Base-by-base conservation (phyloP, 2,888 invertebrate genomes). In the Rhingia campestris region DNA sequence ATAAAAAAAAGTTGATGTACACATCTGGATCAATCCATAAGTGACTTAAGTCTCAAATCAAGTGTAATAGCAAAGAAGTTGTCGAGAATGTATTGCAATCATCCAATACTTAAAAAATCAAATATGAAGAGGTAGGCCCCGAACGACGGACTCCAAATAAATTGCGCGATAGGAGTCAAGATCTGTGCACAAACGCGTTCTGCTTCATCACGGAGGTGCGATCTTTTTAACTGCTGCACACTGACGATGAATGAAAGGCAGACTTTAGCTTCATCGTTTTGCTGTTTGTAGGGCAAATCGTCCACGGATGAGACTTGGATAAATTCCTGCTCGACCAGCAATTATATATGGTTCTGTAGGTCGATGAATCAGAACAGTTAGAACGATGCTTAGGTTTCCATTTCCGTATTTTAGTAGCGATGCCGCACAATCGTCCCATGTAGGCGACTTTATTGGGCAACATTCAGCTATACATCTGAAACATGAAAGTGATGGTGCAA, bases 351-450 rank as follows among this genome's bases (percentile, higher is more conserved):
- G 47, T 5, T 81, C 66, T 81, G 59, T 76, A 66, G 76, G 76
- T 76, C 54, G 74, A 69, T 43, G 61, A 80, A 64, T 64, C 54
- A 66, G 66, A 81, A 70, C 75, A 69, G 69, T 75, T 64, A 63
- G 35, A 6, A 41, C 22, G 74, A 37, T 49, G 58, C 53, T 61
- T 74, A 41, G 72, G 35, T 80, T 74, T 74, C 54, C 67, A 70
- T 74, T 80, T 80, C 67, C 74, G 53, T 67, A 66, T 59, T 41
- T n/a, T 22, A 22, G 49, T 59, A 49, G 51, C 59, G 70, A 35
- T 53, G 59, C n/a, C 33, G 43, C 14, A 35, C n/a, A 59, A 37
- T 72, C 12, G 33, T 12, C 30, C 12, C 6, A 14, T 14, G 53
- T 22, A 22, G 22, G 22, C 22, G 22, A 22, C 7, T 47, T 47